Conservation (phyloP, 2,888 invertebrate species). For the Eupithecia subumbrata region DNA sequence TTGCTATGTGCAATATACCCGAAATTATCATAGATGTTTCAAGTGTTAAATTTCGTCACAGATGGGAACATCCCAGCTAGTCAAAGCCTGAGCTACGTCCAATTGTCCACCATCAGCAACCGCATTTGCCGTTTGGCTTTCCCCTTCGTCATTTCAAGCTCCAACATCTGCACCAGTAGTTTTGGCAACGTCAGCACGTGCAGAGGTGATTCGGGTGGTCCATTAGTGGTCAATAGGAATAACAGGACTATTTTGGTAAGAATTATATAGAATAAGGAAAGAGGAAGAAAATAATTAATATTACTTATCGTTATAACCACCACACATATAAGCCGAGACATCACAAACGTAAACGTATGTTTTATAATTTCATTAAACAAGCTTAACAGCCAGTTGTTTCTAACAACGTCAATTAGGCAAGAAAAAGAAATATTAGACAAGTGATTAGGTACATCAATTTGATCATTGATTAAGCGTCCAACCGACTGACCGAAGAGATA, state of each 20-base stretch:
- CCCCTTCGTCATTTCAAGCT: slow-evolving; percentile 48
- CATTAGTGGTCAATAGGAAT: slow-evolving; percentile 50
- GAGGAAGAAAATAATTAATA: not conserved
- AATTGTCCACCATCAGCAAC: slow-evolving; percentile 54
- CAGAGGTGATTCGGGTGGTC: slow-evolving; percentile 65
- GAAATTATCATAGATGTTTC: not conserved
- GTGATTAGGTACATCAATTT: too few species aligned
- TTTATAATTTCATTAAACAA: not conserved
- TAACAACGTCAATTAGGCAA: too few species aligned
- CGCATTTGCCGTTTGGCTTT: slow-evolving; percentile 48
- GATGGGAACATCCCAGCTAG: slow-evolving; percentile 43
- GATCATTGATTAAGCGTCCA: too few species aligned
- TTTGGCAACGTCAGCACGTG: slow-evolving; percentile 53
- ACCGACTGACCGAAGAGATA: too few species aligned
- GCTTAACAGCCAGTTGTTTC: too few species aligned
- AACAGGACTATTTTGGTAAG: slow-evolving; percentile 50
- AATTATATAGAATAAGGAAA: not conserved
- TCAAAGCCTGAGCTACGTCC: slow-evolving; percentile 53
- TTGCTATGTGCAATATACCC: not conserved
- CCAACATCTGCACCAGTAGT: slow-evolving; percentile 63
- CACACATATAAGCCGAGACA: not conserved
- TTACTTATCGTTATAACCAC: not conserved
- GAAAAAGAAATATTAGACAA: too few species aligned
- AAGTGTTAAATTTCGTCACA: slow-evolving; percentile 24
- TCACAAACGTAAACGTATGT: not conserved